Evolutionary conservation across 2,113 vertebrate genomes (phyloP).

Genomic region (Alethe diademata): DNA sequence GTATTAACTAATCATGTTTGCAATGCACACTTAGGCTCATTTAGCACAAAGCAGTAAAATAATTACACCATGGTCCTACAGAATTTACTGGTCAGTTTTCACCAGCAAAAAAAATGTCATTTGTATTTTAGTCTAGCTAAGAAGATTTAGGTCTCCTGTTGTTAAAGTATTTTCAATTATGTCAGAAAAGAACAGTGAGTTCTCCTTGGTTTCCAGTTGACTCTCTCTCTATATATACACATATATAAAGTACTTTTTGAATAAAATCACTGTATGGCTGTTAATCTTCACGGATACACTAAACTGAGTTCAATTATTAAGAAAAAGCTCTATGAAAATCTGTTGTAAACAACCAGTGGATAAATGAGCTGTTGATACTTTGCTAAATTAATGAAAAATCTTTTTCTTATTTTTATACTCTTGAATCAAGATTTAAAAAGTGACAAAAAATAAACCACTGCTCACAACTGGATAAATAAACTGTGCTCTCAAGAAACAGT

Average conservation of each 20-base stretch:
- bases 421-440: background rate
- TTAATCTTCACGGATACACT: background rate
- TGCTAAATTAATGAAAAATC: background rate
- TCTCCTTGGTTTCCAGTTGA: background rate
- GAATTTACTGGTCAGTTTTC: background rate
- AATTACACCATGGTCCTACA: background rate
- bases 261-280: background rate
- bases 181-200: background rate
- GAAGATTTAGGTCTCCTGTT: background rate
- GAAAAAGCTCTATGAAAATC: background rate
- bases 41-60: background rate
- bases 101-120: background rate
- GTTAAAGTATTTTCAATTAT: slow-evolving; percentile 2
- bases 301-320: background rate
- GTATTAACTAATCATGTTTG: background rate
- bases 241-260: background rate
- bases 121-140: background rate
- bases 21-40: background rate
- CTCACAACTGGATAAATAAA: background rate
- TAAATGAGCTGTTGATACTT: background rate
- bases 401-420: background rate
- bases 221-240: background rate
- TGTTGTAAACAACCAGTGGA: background rate
- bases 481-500: background rate
- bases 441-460: background rate